Conservation (phyloP, 2,888 invertebrate genomes). For the Portevinia maculata region DNA sequence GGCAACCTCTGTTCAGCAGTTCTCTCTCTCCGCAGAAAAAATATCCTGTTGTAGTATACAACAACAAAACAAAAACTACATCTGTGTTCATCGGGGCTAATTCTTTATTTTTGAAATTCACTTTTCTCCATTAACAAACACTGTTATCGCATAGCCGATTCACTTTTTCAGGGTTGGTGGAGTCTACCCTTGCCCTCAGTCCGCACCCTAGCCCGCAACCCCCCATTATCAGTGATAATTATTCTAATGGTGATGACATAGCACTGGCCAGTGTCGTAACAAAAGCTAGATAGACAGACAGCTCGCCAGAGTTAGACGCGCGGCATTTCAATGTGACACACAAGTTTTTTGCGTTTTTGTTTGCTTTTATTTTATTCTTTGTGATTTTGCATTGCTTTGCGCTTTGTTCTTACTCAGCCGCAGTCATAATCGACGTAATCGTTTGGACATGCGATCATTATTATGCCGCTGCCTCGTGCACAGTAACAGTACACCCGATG, state of each 20-base stretch:
- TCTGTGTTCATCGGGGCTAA: too few relatives aligned
- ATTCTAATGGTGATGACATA: constrained; percentile 35
- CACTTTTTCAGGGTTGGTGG: constrained; percentile 24
- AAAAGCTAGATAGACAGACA: constrained; percentile 9
- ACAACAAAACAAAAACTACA: too few relatives aligned
- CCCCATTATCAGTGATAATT: constrained; percentile 3
- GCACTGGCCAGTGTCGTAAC: constrained; percentile 18
- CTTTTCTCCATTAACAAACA: background rate
- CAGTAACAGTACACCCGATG: background rate
- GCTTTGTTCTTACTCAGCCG: background rate
- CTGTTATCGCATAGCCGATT: background rate
- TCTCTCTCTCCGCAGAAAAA: too few relatives aligned
- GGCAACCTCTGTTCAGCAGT: too few relatives aligned
- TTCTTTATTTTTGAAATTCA: background rate
- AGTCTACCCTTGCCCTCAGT: background rate
- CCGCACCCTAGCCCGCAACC: background rate
- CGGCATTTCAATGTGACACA: constrained; percentile 41
- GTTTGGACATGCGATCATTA: constrained; percentile 33
- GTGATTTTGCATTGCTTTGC: background rate
- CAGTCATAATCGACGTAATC: constrained; percentile 16
- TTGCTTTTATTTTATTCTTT: background rate
- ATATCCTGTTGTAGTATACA: too few relatives aligned
- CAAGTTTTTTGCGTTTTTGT: background rate
- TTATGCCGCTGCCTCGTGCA: constrained; percentile 7
- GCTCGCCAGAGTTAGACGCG: background rate